A percentile compares a stretch with the other conserved stretches of the same genome.
Evolutionary conservation across 2,888 invertebrate species (phyloP).

Genomic region (Harpalus rufipes): DNA sequence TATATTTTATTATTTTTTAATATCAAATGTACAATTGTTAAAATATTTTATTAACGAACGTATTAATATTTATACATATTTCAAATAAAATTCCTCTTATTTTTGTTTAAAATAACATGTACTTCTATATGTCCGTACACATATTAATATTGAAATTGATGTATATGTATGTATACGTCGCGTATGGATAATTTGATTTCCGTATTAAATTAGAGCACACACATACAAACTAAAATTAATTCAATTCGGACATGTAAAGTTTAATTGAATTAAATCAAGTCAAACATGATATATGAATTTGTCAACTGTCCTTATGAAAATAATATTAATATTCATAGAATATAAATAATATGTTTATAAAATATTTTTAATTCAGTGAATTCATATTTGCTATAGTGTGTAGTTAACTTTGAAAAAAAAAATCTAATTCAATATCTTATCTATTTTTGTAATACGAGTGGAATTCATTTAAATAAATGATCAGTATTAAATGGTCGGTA

Average conservation of each 20-base stretch:
- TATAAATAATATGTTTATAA: too few relatives aligned
- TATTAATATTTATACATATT: not conserved
- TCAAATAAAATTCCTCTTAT: not conserved
- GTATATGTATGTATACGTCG: not conserved
- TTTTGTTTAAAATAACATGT: not conserved
- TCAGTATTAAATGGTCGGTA: too few relatives aligned
- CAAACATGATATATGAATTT: not conserved
- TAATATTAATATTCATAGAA: too few relatives aligned
- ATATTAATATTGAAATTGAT: conserved; percentile 4
- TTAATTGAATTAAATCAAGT: conserved; percentile 25
- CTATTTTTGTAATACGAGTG: too few relatives aligned
- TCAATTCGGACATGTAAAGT: conserved; percentile 6
- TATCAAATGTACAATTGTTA: too few relatives aligned
- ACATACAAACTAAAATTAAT: conserved; percentile 27
- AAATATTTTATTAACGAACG: not conserved
- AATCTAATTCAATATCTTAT: too few relatives aligned
- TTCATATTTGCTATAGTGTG: too few relatives aligned
- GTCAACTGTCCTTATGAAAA: too few relatives aligned
- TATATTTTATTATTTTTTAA: too few relatives aligned
- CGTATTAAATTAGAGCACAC: conserved; percentile 22
- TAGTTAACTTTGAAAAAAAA: too few relatives aligned
- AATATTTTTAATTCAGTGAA: too few relatives aligned
- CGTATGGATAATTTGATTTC: conserved; percentile 22
- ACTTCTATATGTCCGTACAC: not conserved
- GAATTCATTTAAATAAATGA: too few relatives aligned